phyloP scores from a whole-genome alignment of 2,797 vertebrate species.

The Melanogrammus aeglefinus region DNA sequence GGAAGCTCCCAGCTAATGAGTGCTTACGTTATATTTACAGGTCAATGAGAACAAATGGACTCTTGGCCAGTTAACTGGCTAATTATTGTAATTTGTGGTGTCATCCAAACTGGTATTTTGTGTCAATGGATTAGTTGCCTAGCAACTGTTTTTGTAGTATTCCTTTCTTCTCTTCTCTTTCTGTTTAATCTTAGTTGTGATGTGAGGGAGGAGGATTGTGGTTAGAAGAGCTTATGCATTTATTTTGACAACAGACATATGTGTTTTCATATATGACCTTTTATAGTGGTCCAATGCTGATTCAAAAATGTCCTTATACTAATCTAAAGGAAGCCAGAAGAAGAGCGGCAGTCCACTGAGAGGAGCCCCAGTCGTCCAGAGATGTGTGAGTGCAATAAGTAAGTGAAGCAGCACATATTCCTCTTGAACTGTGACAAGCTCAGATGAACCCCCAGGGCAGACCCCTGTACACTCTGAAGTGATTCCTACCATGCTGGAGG shows the following conservation, averaged over 20 bases:
- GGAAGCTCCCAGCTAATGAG: not conserved
- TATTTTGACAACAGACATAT: not conserved
- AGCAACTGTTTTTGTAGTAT: constrained; percentile 72
- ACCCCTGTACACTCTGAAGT: not conserved
- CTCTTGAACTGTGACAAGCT: not conserved
- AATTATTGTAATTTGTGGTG: constrained; percentile 59
- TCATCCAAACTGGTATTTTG: constrained; percentile 34
- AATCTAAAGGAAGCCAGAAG: not conserved
- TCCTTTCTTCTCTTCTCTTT: constrained; percentile 47
- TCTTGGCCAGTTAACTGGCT: constrained; percentile 37
- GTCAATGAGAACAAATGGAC: constrained; percentile 17
- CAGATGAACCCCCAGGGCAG: not conserved
- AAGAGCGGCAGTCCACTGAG: not conserved
- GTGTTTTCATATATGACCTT: not conserved
- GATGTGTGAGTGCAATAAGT: not conserved
- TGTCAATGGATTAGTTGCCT: constrained; percentile 65
- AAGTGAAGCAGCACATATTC: not conserved
- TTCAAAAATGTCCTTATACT: not conserved
- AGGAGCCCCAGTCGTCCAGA: not conserved
- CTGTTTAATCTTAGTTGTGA: constrained; percentile 33
- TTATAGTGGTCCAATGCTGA: not conserved
- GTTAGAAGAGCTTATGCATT: constrained; percentile 4
- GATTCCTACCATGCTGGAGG: not conserved
- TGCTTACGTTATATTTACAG: not conserved
- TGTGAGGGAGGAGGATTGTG: constrained; percentile 15